Percentiles rank a stretch among this genome's conserved stretches.
Evolutionary conservation across 2,797 vertebrate species (phyloP).

Genomic region (Enteromius treurensis): DNA sequence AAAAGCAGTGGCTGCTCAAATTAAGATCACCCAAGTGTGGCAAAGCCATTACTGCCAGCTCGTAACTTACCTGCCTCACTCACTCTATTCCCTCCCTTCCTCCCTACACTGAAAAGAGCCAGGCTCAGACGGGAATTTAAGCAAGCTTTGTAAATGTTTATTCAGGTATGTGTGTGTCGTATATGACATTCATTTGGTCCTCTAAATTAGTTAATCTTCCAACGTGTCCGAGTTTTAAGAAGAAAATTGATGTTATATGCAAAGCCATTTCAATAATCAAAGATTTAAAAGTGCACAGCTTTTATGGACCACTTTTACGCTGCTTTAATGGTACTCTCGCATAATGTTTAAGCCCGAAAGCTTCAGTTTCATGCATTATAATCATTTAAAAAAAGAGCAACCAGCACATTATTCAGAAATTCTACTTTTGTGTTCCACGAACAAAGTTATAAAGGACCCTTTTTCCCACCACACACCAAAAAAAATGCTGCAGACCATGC

Average conservation of each 20-base stretch:
- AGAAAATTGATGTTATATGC: background rate
- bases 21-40: slow-evolving; percentile 48
- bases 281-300: background rate
- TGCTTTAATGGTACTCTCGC: background rate
- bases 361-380: background rate
- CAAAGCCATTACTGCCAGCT: slow-evolving; percentile 49
- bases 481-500: background rate
- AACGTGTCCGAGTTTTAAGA: background rate
- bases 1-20: slow-evolving; percentile 43
- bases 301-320: background rate
- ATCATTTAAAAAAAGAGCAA: background rate
- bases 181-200: background rate
- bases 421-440: background rate
- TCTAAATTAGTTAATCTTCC: background rate
- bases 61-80: slow-evolving; percentile 38
- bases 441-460: background rate
- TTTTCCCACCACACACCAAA: background rate
- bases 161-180: background rate
- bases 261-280: background rate
- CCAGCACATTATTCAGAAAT: background rate
- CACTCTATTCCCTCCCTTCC: background rate
- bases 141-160: slow-evolving; percentile 26
- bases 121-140: slow-evolving; percentile 15
- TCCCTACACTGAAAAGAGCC: background rate
- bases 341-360: background rate